Evolutionary conservation across 2,113 vertebrate genomes (phyloP).

Genomic region (Nansenia antarctica): DNA sequence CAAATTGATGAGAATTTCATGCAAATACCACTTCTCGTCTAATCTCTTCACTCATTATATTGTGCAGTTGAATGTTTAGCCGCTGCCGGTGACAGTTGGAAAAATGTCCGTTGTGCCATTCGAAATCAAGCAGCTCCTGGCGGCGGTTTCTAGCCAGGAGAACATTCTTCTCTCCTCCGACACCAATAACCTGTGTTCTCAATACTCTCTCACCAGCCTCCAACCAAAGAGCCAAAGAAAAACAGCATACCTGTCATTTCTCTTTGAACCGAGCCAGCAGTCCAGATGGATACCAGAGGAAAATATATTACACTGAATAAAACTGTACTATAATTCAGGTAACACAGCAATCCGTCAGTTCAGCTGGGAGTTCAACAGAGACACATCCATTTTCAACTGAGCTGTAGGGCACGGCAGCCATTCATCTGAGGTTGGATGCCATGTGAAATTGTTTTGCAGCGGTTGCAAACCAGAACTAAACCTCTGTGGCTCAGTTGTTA

Average conservation of each 20-base stretch:
- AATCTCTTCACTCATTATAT: not conserved
- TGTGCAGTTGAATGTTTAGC: not conserved
- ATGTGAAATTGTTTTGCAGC: too few relatives aligned
- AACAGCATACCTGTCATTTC: not conserved
- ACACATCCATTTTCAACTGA: not conserved
- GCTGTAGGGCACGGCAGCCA: too few relatives aligned
- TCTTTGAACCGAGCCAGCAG: not conserved
- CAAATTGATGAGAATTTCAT: not conserved
- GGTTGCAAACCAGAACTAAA: too few relatives aligned
- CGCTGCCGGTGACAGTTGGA: not conserved
- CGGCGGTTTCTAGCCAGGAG: not conserved
- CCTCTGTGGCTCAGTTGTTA: too few relatives aligned
- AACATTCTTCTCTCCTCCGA: not conserved
- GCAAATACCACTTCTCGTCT: not conserved
- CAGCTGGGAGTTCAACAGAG: not conserved
- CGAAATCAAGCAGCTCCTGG: not conserved
- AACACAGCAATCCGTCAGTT: slow-evolving; percentile 19
- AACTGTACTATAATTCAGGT: slow-evolving; percentile 16
- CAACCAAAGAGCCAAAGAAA: too few relatives aligned
- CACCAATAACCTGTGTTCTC: not conserved
- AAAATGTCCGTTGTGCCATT: not conserved
- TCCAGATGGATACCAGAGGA: not conserved
- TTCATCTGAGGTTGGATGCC: too few relatives aligned
- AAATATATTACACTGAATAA: slow-evolving; percentile 10
- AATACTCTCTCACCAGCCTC: not conserved